Evolutionary conservation across 2,797 vertebrate species (phyloP), one percentile per base, ranked within the genome.

Genomic region (Percopsis omiscomaycus): DNA sequence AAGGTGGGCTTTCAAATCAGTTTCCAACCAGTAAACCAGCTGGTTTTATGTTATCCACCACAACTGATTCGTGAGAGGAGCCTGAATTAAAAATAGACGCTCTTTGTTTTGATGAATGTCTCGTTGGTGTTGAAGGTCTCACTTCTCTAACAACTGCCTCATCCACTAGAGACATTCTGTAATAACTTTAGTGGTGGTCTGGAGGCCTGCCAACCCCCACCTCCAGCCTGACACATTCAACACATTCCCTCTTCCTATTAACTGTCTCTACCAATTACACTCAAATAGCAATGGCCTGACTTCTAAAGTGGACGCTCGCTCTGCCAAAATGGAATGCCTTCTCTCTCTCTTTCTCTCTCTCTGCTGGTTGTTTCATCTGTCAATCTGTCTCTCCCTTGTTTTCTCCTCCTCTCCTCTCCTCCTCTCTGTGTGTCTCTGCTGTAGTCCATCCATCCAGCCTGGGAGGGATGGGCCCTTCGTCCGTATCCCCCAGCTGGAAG

Each of bases 401-500:
- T 47, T 29, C 30, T 27, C 12, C 29, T 37, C 9, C 5, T 55
- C 27, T 73, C 57, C 10, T 67, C 64, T 65, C 3, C 68, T 54
- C 50, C 4, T 44, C 27, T 45, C 11, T 42, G 28, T 22, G 27
- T 48, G 29, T 22, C 53, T 32, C 29, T 47, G 12, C 30, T 15
- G 16, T 88, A 99, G 95, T 90, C 79, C 95, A 95, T 88, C 88
- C 93, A 74, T 87, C 94, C 53, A 84, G 92, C 80, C 89, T 94
- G 72, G 90, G 92, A 69, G 92, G 91, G 80, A 86, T 90, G 80
- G 86, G 89, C 89, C 95, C 94, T 88, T 84, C 93, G 61, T 89
- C 94, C 63, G 83, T 88, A 51, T 94, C 95, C 75, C 82, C 92
- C 89, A 81, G 85, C 80, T 98, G 98, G 98, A 99, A 96, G 88